These are phyloP conservation scores for Drosophila mettleri DNA, from an alignment of 2,888 invertebrate genomes.

Conservation along the genomic window DNA sequence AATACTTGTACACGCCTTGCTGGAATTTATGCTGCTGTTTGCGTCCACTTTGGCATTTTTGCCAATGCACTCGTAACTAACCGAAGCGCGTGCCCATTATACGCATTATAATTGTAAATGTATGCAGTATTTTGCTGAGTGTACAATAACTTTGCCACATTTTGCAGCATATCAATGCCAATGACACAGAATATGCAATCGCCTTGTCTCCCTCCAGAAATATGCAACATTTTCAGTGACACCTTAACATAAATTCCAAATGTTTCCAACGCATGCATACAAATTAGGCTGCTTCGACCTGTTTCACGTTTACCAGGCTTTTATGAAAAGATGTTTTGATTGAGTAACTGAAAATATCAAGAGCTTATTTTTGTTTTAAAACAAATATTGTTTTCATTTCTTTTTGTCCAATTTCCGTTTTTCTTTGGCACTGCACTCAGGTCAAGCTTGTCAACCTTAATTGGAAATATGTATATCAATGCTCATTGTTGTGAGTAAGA, in stretches of 20 bases:
- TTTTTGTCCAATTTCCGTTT: too few relatives aligned
- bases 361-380: too few relatives aligned
- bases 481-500: too few relatives aligned
- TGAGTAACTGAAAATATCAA: too few relatives aligned
- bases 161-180: constrained; percentile 43
- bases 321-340: too few relatives aligned
- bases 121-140: constrained; percentile 50
- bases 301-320: too few relatives aligned
- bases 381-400: too few relatives aligned
- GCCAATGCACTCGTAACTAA: constrained; percentile 44
- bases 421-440: too few relatives aligned
- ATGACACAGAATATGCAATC: constrained; percentile 47
- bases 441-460: too few relatives aligned
- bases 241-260: neutral
- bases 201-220: constrained; percentile 21
- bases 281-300: too few relatives aligned
- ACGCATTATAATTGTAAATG: constrained; percentile 71
- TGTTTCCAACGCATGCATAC: neutral
- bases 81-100: constrained; percentile 48
- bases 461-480: too few relatives aligned
- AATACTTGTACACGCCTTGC: constrained; percentile 45
- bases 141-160: constrained; percentile 58
- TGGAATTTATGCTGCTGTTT: constrained; percentile 57
- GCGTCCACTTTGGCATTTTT: constrained; percentile 44
- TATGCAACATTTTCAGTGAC: constrained; percentile 2